These are phyloP conservation scores for Diploptera punctata DNA, from an alignment of 2,888 invertebrate genomes.

Conservation along the genomic window DNA sequence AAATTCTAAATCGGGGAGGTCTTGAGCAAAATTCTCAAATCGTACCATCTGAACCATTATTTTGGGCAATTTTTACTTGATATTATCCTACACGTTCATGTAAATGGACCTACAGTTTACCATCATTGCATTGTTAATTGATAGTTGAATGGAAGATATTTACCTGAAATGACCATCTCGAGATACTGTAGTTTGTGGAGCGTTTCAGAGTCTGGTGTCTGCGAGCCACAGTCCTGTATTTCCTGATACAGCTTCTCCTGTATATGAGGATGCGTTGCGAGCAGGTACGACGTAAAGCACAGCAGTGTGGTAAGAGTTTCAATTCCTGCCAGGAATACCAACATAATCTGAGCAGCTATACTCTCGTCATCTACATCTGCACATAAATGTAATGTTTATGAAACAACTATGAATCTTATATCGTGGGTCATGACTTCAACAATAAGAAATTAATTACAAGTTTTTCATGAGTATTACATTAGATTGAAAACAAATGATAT, in stretches of 20 bases:
- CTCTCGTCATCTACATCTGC: slow-evolving; percentile 58
- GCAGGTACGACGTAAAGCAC: slow-evolving; percentile 62
- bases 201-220: slow-evolving; percentile 53
- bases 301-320: slow-evolving; percentile 60
- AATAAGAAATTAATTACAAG: too few species aligned
- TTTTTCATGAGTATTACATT: too few species aligned
- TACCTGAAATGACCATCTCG: slow-evolving; percentile 57
- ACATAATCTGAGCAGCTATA: slow-evolving; percentile 62
- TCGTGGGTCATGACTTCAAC: too few species aligned
- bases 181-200: slow-evolving; percentile 53
- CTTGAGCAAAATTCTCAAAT: too few species aligned
- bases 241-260: slow-evolving; percentile 63
- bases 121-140: not conserved
- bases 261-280: slow-evolving; percentile 64
- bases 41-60: too few species aligned
- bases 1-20: too few species aligned
- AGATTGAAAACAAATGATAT: too few species aligned
- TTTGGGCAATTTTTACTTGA: too few species aligned
- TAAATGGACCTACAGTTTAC: too few species aligned
- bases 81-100: too few species aligned
- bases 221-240: slow-evolving; percentile 57
- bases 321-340: slow-evolving; percentile 62
- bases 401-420: too few species aligned
- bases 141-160: slow-evolving; percentile 41
- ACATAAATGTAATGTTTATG: too few species aligned